Conservation (phyloP, 2,888 invertebrate genomes). For the Bellardia pandia region DNA sequence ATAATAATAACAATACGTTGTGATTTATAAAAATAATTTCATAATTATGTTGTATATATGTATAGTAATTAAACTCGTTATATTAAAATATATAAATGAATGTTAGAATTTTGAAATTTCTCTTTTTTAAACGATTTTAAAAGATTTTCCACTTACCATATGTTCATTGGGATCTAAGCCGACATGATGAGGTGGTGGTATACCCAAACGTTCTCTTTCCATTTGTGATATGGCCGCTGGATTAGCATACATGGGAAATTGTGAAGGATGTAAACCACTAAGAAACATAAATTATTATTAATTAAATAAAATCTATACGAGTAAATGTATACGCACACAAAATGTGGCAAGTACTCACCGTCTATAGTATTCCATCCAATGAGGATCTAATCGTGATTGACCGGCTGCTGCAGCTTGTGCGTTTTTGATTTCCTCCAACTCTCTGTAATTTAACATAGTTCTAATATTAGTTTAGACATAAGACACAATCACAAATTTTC, state of each 20-base stretch:
- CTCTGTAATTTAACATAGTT: slow-evolving; percentile 85
- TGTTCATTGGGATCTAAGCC: slow-evolving; percentile 92
- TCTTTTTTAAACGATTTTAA: background rate
- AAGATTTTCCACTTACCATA: slow-evolving; percentile 86
- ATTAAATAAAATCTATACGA: background rate
- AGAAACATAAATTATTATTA: background rate
- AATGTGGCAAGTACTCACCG: slow-evolving; percentile 77
- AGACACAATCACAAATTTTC: too few relatives aligned
- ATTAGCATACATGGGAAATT: slow-evolving; percentile 88
- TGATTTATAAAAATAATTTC: slow-evolving; percentile 26
- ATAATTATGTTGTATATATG: background rate
- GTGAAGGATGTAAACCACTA: slow-evolving; percentile 87
- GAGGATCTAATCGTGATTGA: slow-evolving; percentile 89
- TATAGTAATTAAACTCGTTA: slow-evolving; percentile 32
- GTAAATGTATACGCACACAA: background rate
- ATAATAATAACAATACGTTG: slow-evolving; percentile 49
- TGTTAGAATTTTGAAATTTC: slow-evolving; percentile 48
- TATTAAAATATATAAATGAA: slow-evolving; percentile 55
- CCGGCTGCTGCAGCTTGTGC: slow-evolving; percentile 86
- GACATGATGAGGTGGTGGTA: slow-evolving; percentile 87
- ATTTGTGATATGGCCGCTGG: slow-evolving; percentile 92
- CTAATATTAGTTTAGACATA: slow-evolving; percentile 2
- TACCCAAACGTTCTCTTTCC: slow-evolving; percentile 95
- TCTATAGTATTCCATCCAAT: slow-evolving; percentile 95
- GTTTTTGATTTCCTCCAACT: slow-evolving; percentile 91